Evolutionary conservation across 2,888 invertebrate species (phyloP), one percentile per base, ranked within the genome.

Genomic region (Xiphydria camelus): DNA sequence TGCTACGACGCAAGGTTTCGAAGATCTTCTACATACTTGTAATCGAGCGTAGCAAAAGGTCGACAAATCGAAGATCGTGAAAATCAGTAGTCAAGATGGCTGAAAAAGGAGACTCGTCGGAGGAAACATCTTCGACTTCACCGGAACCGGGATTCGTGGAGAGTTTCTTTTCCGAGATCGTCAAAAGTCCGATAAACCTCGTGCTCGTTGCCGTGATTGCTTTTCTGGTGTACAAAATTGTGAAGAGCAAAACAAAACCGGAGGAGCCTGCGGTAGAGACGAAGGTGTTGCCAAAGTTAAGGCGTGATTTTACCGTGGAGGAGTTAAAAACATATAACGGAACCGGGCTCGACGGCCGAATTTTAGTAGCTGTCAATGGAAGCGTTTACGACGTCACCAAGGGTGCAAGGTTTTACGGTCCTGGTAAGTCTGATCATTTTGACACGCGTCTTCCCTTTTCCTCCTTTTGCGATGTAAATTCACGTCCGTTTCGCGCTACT

Each of bases 331-430:
- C 87, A 59, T 96, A 86, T 73, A 91, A 96, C 73, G 97, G 97
- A 4, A 88, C 79, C 42, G 89, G 88, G 66, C 79, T 86, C 20
- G 94, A 95, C 68, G 94, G 93, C 18, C 80, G 96, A 57, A 88
- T 97, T 49, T 80, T 96, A 55, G 85, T 98, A 31, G 96, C 93
- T 5, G 91, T 97, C 40, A 95, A 96, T 76, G 94, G 95, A 18
- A 93, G 86, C 79, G 89, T 98, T 39, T 98, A 93, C 78, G 97
- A 98, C 79, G 94, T 89, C 56, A 95, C 96, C 29, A 86, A 84
- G 70, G 94, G 94, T 47, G 89, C 88, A 68, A 82, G 86, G 53
- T 94, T 94, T 76, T 97, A 97, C 77, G 96, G 96, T 15, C 94
- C 95, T 77, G 94, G 96, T 94, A 80, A 74, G 53, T 42, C n/a